Evolutionary conservation across 1,140 invertebrate species (phyloP), one percentile per base, ranked within the genome.

Genomic region (Rhagoletis pomonella): DNA sequence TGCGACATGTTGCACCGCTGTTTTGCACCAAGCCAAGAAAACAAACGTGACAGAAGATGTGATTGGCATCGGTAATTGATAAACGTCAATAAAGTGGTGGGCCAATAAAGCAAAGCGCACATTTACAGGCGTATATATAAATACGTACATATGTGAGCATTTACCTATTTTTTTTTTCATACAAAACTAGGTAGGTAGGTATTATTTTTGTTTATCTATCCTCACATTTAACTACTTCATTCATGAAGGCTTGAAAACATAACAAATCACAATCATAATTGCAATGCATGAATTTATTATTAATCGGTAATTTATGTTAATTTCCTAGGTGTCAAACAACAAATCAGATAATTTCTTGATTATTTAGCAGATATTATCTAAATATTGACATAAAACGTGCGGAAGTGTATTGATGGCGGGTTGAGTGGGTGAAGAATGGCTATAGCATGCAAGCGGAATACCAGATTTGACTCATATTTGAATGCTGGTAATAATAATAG

Each of bases 271-370:
- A 73, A 47, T 73, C 67, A 47, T 47, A 73, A 73, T 73, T 73
- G 67, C 67, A 73, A 73, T 73, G 67, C 67, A 73, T 73, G 67
- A 47, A 73, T 73, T 73, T 73, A 73, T 73, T 73, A 47, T 73
- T 73, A 73, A 73, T 73, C 67, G 67, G 39, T 73, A 73, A 73
- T 73, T 73, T 73, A 73, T 73, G 67, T 73, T 17, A 73, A 73
- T 73, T 73, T n/a, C 39, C 39, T 73, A 73, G 67, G 67, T 47
- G 67, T 73, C 67, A 73, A 73, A 73, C 67, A 73, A 73, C 67
- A 73, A 73, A 73, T 73, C 67, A 73, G 67, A 73, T 73, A 73
- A 73, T 73, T 73, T 73, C 67, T 73, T 73, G 67, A 73, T 47
- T 73, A 14, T 17, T 44, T 44, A 73, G 67, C 39, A 4, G 67